Conservation (phyloP, 2,888 invertebrate species). For the Cheilosia vulpina region DNA sequence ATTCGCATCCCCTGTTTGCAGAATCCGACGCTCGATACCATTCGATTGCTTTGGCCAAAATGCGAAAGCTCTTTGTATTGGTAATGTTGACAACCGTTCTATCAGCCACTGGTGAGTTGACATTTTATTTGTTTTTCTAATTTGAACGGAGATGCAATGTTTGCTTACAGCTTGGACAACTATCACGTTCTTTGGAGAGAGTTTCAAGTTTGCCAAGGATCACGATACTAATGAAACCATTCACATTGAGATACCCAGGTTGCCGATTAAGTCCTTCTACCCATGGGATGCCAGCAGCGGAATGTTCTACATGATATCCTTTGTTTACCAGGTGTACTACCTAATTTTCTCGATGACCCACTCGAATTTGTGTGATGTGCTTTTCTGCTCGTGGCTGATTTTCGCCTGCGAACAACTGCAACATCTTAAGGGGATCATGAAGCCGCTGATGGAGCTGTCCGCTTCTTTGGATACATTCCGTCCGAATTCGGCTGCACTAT, state of each 20-base stretch:
- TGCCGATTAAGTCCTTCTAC: conserved; percentile 91
- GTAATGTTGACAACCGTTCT: conserved; percentile 87
- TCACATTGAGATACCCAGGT: conserved; percentile 88
- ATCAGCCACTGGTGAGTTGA: conserved; percentile 86
- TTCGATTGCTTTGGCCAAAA: conserved; percentile 89
- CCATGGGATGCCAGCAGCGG: conserved; percentile 91
- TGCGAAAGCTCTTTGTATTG: conserved; percentile 89
- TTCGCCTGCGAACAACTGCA: conserved; percentile 94
- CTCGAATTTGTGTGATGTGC: conserved; percentile 87
- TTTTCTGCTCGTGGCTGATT: conserved; percentile 93
- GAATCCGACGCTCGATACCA: conserved; percentile 92
- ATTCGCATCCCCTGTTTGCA: conserved; percentile 92
- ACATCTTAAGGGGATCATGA: conserved; percentile 93
- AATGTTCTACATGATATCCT: conserved; percentile 87
- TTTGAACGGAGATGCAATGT: not conserved
- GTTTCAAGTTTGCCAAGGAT: conserved; percentile 87
- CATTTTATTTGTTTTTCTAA: not conserved
- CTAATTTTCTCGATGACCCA: conserved; percentile 87
- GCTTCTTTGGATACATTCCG: conserved; percentile 91
- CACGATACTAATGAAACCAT: conserved; percentile 90
- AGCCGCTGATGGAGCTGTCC: conserved; percentile 93
- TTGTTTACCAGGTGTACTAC: conserved; percentile 89
- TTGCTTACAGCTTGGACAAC: conserved; percentile 88
- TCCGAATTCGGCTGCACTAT: conserved; percentile 89
- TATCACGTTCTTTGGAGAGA: conserved; percentile 92